Base-by-base conservation (phyloP, 2,797 vertebrate genomes). In the Rhinatrema bivittatum region DNA sequence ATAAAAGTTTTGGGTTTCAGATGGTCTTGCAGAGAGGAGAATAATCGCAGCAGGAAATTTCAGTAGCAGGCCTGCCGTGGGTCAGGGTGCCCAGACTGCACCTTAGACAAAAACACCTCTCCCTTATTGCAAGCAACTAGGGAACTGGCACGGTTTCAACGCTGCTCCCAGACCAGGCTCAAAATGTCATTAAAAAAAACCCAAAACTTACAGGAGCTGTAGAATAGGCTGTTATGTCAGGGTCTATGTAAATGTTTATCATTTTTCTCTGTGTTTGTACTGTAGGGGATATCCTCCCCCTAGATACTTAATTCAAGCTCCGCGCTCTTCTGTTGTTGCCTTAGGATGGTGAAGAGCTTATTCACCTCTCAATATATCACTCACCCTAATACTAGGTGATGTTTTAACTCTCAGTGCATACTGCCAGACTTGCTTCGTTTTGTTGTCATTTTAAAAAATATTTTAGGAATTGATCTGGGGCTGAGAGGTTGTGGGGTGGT, bases 1-100 rank as follows among this genome's bases (percentile, higher is more conserved):
- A 83, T 84, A 84, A 84, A 84, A 70, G 83, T 82, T 73, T 86
- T 79, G 72, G 72, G 82, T 86, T 85, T 85, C 83, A 79, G 70
- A 71, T 81, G 68, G 7, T 67, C 77, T 79, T 74, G 60, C 74
- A 50, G 62, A 72, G 72, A 80, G 51, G 69, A 73, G 76, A 79
- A 68, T 64, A 78, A 68, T 76, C 79, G 75, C 67, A 53, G 76
- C 78, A 73, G 79, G 84, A 84, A 82, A 78, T 77, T 56, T 84
- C 77, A 69, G 78, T 73, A 78, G 79, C 82, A 73, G 78, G 78
- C 70, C 32, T 25, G 62, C 72, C 79, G 73, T 72, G 74, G 74
- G 75, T 71, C 67, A 39, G 55, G 35, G 60, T 60, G 14, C 40
- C 46, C 72, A 74, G 79, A 71, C 70, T 54, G 62, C 63, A 71